These are phyloP conservation scores for Uloborus diversus DNA, from an alignment of 1,140 invertebrate species.

Conservation along the genomic window DNA sequence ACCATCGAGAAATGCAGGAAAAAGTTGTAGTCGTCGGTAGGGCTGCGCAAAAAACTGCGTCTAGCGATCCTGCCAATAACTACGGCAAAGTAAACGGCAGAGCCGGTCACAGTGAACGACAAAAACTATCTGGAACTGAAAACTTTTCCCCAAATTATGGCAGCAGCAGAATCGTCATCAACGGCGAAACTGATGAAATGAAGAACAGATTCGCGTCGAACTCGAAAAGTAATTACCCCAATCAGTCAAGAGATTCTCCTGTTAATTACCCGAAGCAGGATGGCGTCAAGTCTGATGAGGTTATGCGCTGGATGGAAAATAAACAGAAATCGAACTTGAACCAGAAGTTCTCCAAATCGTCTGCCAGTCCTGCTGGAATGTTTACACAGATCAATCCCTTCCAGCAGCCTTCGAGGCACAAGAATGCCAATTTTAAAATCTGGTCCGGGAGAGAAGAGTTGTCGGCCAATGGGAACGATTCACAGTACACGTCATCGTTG, in stretches of 20 bases:
- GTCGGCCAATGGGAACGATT: neutral
- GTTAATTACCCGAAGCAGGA: neutral
- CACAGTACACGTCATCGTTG: neutral
- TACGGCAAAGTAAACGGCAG: neutral
- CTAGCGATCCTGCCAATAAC: neutral
- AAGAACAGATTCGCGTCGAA: neutral
- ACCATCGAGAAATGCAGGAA: neutral
- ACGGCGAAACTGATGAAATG: neutral
- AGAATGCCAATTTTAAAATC: neutral
- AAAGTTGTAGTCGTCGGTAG: neutral
- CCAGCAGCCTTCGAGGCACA: conserved; percentile 11
- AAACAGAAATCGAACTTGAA: neutral
- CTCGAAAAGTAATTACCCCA: neutral
- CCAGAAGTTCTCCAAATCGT: neutral
- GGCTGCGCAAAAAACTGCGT: neutral
- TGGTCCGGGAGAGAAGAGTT: neutral
- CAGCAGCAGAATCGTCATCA: neutral
- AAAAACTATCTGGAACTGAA: conserved; percentile 2
- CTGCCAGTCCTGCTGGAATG: conserved; percentile 23
- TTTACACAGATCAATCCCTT: conserved; percentile 52
- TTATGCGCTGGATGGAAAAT: neutral
- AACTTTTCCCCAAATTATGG: neutral
- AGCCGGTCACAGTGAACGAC: neutral
- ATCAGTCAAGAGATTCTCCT: neutral
- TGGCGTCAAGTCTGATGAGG: neutral